Base-by-base conservation (phyloP, 2,113 vertebrate species). In the Cryptotis parvus region DNA sequence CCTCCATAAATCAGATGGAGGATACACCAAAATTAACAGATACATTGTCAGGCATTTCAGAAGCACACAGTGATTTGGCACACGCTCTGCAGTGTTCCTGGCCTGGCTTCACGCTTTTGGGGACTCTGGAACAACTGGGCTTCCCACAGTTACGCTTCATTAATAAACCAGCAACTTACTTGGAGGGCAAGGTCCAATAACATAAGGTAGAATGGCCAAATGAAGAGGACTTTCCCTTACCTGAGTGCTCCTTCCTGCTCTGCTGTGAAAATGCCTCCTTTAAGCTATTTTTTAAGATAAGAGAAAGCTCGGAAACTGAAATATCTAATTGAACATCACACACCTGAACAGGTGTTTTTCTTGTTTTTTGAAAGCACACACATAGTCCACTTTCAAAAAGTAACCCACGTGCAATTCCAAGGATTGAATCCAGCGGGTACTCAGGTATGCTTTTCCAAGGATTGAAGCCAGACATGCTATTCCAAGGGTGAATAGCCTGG, bases 291-390 rank as follows among this genome's bases (percentile, higher is more conserved):
- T 74, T 69, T 22, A 16, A n/a, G 83, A 39, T 68, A 18, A 6
- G 20, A 78, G 77, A 72, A 33, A 74, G 37, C 61, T 37, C 39
- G 27, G 76, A 27, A 92, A 61, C 16, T 35, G 52, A 70, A 72
- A 18, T 83, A 37, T 35, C 49, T 65, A 41, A 65, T 83, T n/a
- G 55, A 87, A 70, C 22, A 72, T 29, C 43, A 83, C 9, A 45
- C 5, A n/a, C 35, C 75, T 72, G 18, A 89, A 12, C 16, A 5
- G n/a, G 58, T 31, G 83, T 76, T 76, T 83, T 82, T 37, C 70
- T 91, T 92, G 45, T 66, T 75, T 26, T 83, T 93, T 92, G 87
- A 63, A 66, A 88, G 63, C 7, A 45, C 86, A 58, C 11, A 43
- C 61, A 72, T 39, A 45, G n/a, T 65, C 20, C 24, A 16, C 15